Evolutionary conservation across 2,797 vertebrate genomes (phyloP).

Genomic region (Acropternis orthonyx): DNA sequence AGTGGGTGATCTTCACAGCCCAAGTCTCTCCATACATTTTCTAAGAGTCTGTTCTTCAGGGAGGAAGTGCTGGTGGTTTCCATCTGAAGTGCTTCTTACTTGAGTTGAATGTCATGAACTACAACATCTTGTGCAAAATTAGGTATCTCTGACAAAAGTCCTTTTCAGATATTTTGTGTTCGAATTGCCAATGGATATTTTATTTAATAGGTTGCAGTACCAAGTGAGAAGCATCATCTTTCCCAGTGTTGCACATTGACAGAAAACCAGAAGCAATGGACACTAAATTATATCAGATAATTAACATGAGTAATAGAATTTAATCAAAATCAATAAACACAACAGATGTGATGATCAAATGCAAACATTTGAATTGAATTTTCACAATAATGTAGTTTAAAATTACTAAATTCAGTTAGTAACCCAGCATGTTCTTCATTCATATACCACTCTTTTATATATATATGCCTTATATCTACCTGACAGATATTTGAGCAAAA

Average conservation of each 20-base stretch:
- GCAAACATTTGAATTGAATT: constrained; percentile 17
- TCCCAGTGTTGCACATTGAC: not conserved
- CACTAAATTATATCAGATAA: not conserved
- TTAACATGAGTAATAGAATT: not conserved
- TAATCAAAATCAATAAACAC: constrained; percentile 3
- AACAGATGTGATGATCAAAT: not conserved
- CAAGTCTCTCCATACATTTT: not conserved
- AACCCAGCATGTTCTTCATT: not conserved
- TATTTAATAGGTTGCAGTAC: not conserved
- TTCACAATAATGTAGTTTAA: not conserved
- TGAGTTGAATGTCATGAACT: not conserved
- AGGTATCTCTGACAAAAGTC: not conserved
- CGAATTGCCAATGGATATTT: not conserved
- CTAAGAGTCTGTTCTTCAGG: not conserved
- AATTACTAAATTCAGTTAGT: constrained; percentile 20
- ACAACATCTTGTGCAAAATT: not conserved
- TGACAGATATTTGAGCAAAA: constrained; percentile 3
- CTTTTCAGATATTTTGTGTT: not conserved
- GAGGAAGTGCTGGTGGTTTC: not conserved
- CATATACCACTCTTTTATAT: not conserved
- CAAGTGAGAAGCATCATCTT: not conserved
- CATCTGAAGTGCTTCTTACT: not conserved
- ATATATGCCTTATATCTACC: not conserved
- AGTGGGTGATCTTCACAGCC: not conserved
- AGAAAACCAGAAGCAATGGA: not conserved